phyloP scores from a whole-genome alignment of 2,113 vertebrate genomes.

The Collichthys lucidus region DNA sequence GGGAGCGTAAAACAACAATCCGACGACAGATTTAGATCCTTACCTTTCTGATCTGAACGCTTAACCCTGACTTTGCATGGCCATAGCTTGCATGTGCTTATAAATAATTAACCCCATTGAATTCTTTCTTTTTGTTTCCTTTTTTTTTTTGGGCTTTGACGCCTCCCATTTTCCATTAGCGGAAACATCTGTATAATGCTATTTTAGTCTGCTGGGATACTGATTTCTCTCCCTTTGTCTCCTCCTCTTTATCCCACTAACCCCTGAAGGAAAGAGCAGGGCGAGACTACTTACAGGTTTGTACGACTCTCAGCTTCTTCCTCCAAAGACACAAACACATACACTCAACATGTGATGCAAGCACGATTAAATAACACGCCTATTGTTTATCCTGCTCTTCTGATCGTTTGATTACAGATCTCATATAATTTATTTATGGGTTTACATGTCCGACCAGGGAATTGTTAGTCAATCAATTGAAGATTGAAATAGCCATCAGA shows the following conservation, averaged over 20 bases:
- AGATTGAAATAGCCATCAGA: neutral
- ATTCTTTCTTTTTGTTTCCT: conserved; percentile 3
- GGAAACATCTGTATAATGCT: conserved; percentile 51
- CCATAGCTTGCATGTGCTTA: conserved; percentile 66
- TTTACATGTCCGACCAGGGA: neutral
- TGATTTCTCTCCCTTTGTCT: conserved; percentile 77
- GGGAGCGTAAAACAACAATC: neutral
- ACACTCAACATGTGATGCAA: neutral
- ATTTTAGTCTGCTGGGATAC: conserved; percentile 60
- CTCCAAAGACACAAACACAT: conserved; percentile 31
- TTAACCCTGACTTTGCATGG: conserved; percentile 49
- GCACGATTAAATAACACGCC: neutral
- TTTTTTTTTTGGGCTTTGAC: conserved; percentile 35
- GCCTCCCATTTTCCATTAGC: conserved; percentile 47
- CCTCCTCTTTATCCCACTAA: conserved; percentile 75
- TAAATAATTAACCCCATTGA: neutral
- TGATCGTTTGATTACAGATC: neutral
- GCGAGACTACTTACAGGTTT: conserved; percentile 82
- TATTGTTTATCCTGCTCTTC: neutral
- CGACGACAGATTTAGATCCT: neutral
- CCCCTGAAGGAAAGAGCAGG: conserved; percentile 82
- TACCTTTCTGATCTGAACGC: conserved; percentile 6
- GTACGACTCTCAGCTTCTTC: conserved; percentile 58
- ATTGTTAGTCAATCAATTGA: neutral
- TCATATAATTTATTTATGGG: neutral